Evolutionary conservation across 2,797 vertebrate genomes (phyloP).

Genomic region (Sebastes diploproa): DNA sequence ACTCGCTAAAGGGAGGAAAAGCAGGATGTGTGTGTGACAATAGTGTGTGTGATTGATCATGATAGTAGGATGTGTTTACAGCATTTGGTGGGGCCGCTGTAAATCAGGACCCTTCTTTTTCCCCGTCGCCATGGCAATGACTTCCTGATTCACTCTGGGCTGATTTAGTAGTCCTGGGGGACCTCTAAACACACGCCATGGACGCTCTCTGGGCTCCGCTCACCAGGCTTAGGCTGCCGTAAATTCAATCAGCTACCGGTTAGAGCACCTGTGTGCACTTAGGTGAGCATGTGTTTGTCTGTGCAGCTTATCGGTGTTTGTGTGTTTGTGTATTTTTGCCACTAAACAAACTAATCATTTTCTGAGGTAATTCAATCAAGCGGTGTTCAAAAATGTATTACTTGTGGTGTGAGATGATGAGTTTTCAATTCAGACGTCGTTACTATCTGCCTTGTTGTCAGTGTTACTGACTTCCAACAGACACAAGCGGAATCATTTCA

Average conservation of each 20-base stretch:
- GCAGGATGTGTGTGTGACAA: conserved; percentile 24
- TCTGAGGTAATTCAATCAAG: conserved; percentile 13
- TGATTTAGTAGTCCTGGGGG: conserved; percentile 78
- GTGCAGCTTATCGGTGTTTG: conserved; percentile 4
- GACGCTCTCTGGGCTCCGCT: conserved; percentile 73
- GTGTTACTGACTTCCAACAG: background rate
- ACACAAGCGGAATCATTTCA: background rate
- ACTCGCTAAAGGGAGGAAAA: conserved; percentile 24
- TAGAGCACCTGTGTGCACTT: conserved; percentile 66
- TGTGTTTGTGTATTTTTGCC: background rate
- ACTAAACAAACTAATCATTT: conserved; percentile 20
- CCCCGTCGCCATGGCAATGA: conserved; percentile 73
- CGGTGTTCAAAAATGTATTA: background rate
- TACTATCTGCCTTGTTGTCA: conserved; percentile 4
- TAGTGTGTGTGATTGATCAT: conserved; percentile 53
- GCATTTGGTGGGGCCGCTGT: conserved; percentile 53
- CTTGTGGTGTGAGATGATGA: background rate
- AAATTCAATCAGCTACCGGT: conserved; percentile 72
- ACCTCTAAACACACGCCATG: conserved; percentile 73
- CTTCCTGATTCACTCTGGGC: conserved; percentile 79
- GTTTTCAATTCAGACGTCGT: conserved; percentile 4
- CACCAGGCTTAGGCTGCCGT: conserved; percentile 59
- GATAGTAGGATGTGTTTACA: conserved; percentile 63
- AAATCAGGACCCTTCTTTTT: conserved; percentile 62
- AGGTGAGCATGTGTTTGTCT: conserved; percentile 40